Base-by-base conservation (phyloP, 2,113 vertebrate genomes). In the Triplophysa dalaica region DNA sequence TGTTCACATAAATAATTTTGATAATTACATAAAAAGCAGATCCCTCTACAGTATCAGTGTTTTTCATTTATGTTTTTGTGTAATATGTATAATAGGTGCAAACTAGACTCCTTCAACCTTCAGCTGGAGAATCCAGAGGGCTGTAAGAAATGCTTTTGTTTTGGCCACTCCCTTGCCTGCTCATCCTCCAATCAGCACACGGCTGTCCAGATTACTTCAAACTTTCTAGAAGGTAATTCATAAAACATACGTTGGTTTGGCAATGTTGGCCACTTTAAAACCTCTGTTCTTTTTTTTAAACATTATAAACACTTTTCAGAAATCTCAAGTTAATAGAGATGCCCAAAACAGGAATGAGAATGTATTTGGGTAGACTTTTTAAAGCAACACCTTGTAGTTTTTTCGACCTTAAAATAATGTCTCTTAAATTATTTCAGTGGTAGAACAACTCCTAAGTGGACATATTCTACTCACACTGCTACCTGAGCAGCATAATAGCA, bases 61-160 rank as follows among this genome's bases (percentile, higher is more conserved):
- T 2, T 17, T n/a, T 11, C 11, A 11, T 45, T 10, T 45, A 1
- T 81, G 73, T 52, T n/a, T 52, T 24, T 8, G 56, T 62, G 21
- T n/a, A 75, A 41, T 80, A 1, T 81, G 63, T 58, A 13, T 63
- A 13, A 67, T 84, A 99, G 97, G 74, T 99, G 97, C 86, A 94
- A 94, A 73, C 95, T 93, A 0, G 97, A 96, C 7, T 94, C 92
- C 10, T 98, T 97, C 81, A 94, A 95, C 87, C 87, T 98, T 3
- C 93, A 95, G 84, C 82, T 84, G 54, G 87, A 83, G 69, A 94
- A 94, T 83, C 91, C 91, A 0, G n/a, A 69, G 0, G 97, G 97
- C 75, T 99, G 97, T 87, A 92, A 89, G 75, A 86, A 89, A 29
- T 98, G 97, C 86, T 98, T 98, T 91, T 99, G 97, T 86, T 95